These are phyloP conservation scores for Drosophila serrata DNA, from an alignment of 1,140 invertebrate genomes.

Conservation along the genomic window DNA sequence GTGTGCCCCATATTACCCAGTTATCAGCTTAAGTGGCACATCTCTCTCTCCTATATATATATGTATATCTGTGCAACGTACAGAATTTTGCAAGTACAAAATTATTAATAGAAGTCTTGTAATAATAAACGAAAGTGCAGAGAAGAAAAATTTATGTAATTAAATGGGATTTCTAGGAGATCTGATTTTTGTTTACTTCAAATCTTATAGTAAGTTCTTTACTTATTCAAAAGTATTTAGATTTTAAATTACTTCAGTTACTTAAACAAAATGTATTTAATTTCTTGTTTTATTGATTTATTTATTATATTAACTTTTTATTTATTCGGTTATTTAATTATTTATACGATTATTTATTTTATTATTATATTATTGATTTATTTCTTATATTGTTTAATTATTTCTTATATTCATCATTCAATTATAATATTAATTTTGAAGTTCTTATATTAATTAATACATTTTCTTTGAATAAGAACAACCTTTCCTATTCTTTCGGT, in stretches of 20 bases:
- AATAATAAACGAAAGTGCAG: conserved; percentile 1
- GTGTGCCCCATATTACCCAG: conserved; percentile 17
- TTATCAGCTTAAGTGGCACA: conserved; percentile 41
- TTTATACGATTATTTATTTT: too few relatives aligned
- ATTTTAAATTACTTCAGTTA: not conserved
- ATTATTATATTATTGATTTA: too few relatives aligned
- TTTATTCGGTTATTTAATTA: too few relatives aligned
- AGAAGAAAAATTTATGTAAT: not conserved
- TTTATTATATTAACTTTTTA: too few relatives aligned
- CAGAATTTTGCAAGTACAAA: conserved; percentile 41
- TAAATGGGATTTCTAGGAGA: not conserved
- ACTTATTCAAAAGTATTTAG: not conserved
- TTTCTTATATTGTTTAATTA: too few relatives aligned
- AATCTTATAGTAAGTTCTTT: not conserved
- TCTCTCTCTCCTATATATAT: too few relatives aligned
- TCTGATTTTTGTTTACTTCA: not conserved
- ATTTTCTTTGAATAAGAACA: not conserved
- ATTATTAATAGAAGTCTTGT: conserved; percentile 70
- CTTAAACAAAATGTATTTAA: not conserved
- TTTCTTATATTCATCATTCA: not conserved
- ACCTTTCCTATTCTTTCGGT: not conserved
- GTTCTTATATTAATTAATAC: not conserved
- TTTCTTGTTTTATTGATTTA: too few relatives aligned
- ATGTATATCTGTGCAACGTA: conserved; percentile 17
- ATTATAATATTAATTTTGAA: too few relatives aligned